phyloP scores from a whole-genome alignment of 1,140 invertebrate species.

The Meteorus sp. region DNA sequence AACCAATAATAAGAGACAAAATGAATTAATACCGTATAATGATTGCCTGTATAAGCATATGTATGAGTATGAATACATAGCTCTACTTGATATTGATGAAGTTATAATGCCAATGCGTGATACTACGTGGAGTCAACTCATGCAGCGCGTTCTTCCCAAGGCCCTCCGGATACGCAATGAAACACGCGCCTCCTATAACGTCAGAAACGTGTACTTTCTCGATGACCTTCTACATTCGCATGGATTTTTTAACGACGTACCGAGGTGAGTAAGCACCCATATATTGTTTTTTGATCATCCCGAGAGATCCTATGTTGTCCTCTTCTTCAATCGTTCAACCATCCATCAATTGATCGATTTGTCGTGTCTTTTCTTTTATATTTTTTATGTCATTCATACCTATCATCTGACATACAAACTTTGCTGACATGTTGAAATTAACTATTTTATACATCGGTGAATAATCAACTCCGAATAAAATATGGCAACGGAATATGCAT shows the following conservation, averaged over 20 bases:
- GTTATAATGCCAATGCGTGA: constrained; percentile 89
- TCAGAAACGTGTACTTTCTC: constrained; percentile 92
- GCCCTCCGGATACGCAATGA: constrained; percentile 71
- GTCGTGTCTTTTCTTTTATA: too few relatives aligned
- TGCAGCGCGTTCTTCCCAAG: constrained; percentile 73
- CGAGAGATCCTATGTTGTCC: neutral
- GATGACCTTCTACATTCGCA: constrained; percentile 85
- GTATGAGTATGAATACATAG: constrained; percentile 88
- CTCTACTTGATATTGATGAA: constrained; percentile 90
- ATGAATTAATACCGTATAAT: constrained; percentile 95
- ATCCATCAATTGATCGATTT: too few relatives aligned
- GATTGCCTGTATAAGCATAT: constrained; percentile 94
- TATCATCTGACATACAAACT: too few relatives aligned
- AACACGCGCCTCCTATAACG: constrained; percentile 84
- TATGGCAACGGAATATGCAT: constrained; percentile 9
- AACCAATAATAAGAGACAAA: constrained; percentile 89
- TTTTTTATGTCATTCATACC: neutral
- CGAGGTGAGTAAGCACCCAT: constrained; percentile 55
- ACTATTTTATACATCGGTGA: neutral
- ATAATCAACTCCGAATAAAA: constrained; percentile 14
- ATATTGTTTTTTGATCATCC: neutral
- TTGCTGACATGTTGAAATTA: too few relatives aligned
- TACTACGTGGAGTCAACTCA: constrained; percentile 75
- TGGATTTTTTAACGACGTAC: constrained; percentile 80
- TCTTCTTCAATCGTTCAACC: neutral